These are phyloP conservation scores for Drosophila insularis DNA, from an alignment of 1,140 invertebrate species.

Conservation along the genomic window DNA sequence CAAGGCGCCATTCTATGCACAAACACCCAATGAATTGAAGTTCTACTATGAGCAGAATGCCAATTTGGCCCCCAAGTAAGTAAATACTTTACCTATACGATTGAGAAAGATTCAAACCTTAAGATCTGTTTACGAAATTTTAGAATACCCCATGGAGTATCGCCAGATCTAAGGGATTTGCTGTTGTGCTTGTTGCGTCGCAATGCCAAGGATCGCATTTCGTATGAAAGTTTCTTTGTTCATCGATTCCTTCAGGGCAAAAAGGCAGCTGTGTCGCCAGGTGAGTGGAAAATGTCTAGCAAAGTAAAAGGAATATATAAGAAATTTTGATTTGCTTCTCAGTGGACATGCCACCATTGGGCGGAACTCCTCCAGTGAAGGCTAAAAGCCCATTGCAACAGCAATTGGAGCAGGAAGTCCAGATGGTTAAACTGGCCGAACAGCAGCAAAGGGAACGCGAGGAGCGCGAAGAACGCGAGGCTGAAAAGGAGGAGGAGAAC, in stretches of 20 bases:
- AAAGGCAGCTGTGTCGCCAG: constrained; percentile 82
- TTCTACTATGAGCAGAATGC: constrained; percentile 98
- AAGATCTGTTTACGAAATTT: constrained; percentile 31
- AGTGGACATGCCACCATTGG: constrained; percentile 75
- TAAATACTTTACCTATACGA: constrained; percentile 11
- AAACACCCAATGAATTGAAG: constrained; percentile 98
- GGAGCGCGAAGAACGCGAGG: constrained; percentile 66
- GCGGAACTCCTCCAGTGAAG: constrained; percentile 72
- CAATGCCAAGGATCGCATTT: constrained; percentile 97
- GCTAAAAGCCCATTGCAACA: constrained; percentile 76
- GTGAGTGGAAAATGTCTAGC: constrained; percentile 39
- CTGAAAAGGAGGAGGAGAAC: constrained; percentile 68
- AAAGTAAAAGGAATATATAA: constrained; percentile 17
- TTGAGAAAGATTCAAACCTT: background rate
- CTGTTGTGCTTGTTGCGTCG: constrained; percentile 93
- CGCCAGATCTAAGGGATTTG: constrained; percentile 93
- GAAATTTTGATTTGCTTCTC: constrained; percentile 28
- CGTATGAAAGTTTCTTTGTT: constrained; percentile 97
- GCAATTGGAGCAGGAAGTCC: constrained; percentile 69
- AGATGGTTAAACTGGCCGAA: constrained; percentile 66
- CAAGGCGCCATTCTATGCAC: constrained; percentile 98
- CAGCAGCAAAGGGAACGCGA: constrained; percentile 65
- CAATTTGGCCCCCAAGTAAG: constrained; percentile 97
- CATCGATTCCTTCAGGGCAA: constrained; percentile 93
- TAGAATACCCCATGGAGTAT: constrained; percentile 96